Conservation (phyloP, 2,113 vertebrate genomes). For the Mirza zaza region DNA sequence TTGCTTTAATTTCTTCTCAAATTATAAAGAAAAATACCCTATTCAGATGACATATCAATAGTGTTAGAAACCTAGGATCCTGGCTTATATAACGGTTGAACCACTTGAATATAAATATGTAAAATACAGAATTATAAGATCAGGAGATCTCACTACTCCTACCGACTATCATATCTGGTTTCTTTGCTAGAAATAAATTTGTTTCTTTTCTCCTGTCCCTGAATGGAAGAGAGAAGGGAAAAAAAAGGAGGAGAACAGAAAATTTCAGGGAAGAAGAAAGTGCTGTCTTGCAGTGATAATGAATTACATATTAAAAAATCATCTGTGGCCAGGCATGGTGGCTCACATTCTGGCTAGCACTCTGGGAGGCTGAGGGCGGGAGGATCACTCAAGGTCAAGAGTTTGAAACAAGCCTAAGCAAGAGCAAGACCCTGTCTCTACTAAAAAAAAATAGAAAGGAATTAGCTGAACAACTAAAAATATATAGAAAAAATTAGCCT, state of each 20-base stretch:
- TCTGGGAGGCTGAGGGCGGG: too few species aligned
- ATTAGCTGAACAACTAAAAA: too few species aligned
- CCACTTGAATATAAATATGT: not conserved
- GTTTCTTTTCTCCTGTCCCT: not conserved
- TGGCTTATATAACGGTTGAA: not conserved
- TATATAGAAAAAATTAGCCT: too few species aligned
- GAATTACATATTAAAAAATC: conserved; percentile 8
- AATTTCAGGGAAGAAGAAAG: not conserved
- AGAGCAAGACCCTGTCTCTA: too few species aligned
- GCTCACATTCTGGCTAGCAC: too few species aligned
- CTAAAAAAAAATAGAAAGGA: too few species aligned
- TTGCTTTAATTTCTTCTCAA: conserved; percentile 4
- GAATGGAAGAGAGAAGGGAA: not conserved
- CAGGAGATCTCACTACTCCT: not conserved
- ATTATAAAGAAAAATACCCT: not conserved
- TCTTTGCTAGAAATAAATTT: not conserved
- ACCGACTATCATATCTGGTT: not conserved
- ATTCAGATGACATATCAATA: not conserved
- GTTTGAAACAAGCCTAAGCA: too few species aligned
- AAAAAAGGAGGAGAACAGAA: not conserved
- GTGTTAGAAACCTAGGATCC: not conserved
- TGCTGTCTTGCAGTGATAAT: not conserved
- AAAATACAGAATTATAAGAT: conserved; percentile 15
- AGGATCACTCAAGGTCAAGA: too few species aligned
- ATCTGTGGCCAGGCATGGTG: not conserved